Evolutionary conservation across 2,113 vertebrate species (phyloP).

Genomic region (Serilophus lunatus): DNA sequence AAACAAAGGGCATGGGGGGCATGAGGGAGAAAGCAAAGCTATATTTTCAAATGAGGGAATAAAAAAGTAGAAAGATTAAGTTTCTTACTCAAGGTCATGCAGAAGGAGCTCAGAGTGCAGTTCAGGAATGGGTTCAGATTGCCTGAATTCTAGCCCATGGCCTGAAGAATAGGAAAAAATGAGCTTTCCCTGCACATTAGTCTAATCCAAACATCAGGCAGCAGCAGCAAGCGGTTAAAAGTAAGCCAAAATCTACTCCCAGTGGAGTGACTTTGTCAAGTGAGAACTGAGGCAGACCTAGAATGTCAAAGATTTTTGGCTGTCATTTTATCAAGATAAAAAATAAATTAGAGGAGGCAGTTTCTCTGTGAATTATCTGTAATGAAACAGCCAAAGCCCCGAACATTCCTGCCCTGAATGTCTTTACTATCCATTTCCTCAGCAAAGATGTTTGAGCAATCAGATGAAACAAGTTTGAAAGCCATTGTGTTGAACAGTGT

Average conservation of each 20-base stretch:
- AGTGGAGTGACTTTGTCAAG: slow-evolving; percentile 32
- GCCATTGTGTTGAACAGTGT: not conserved
- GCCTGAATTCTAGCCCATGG: not conserved
- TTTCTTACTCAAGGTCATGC: not conserved
- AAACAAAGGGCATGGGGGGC: not conserved
- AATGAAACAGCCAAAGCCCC: slow-evolving; percentile 47
- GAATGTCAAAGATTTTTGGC: slow-evolving; percentile 30
- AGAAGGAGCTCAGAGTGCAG: not conserved
- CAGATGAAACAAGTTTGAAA: slow-evolving; percentile 31
- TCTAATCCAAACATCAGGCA: not conserved
- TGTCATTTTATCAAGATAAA: slow-evolving; percentile 51
- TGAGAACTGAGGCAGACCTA: not conserved
- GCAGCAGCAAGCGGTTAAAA: slow-evolving; percentile 13
- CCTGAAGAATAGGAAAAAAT: not conserved
- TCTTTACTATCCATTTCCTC: slow-evolving; percentile 15
- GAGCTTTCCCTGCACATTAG: not conserved
- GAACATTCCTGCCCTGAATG: slow-evolving; percentile 24
- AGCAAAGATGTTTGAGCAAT: slow-evolving; percentile 31
- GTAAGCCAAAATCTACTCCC: not conserved
- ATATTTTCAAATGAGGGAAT: not conserved
- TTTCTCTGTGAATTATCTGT: slow-evolving; percentile 53
- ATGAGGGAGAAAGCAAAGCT: not conserved
- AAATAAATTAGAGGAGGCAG: slow-evolving; percentile 43
- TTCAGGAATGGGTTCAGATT: not conserved
- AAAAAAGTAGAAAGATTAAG: not conserved